Evolutionary conservation across 2,797 vertebrate genomes (phyloP), one percentile per base, ranked within the genome.

Genomic region (Gobio occitaniae): DNA sequence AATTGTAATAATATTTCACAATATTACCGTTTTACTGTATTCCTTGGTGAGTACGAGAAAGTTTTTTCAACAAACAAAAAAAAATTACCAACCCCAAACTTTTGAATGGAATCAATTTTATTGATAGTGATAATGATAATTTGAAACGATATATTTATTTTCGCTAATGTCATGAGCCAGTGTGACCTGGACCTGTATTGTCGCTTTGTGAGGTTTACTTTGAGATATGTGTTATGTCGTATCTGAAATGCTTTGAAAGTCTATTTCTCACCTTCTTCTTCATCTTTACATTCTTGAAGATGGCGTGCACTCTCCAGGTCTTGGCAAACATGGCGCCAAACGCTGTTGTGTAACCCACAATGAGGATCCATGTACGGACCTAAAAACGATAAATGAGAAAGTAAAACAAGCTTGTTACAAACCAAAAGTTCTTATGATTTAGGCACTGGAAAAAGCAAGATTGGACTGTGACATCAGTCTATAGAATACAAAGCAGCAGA

Each of bases 201-300:
- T 44, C 8, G 1, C 36, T 77, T 54, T n/a, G 32, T 9, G 32
- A 41, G 11, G 29, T 13, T 66, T 66, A 66, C 16, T 65, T 66
- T 9, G 21, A 65, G 41, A 47, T 66, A 17, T n/a, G 38, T 12
- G 50, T 8, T 66, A 71, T n/a, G 11, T 29, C 15, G 25, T 38
- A 41, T 44, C 19, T 69, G n/a, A 78, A 16, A 78, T 21, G 50
- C 47, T 56, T 54, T 66, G 8, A 75, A 13, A 36, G 16, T 32
- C 16, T 21, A 80, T 66, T 25, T 19, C 91, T 90, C 91, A 99
- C 98, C 97, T 99, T 99, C 92, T 99, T 99, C 96, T 99, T 99
- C 98, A 99, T 99, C 93, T 99, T 99, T 80, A 99, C 98, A 72
- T 99, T 99, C 94, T 99, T 99, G 93, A 99, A 99, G 93, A 99